Evolutionary conservation across 1,140 invertebrate species (phyloP), one percentile per base, ranked within the genome.

Genomic region (Platyscapa corneri): DNA sequence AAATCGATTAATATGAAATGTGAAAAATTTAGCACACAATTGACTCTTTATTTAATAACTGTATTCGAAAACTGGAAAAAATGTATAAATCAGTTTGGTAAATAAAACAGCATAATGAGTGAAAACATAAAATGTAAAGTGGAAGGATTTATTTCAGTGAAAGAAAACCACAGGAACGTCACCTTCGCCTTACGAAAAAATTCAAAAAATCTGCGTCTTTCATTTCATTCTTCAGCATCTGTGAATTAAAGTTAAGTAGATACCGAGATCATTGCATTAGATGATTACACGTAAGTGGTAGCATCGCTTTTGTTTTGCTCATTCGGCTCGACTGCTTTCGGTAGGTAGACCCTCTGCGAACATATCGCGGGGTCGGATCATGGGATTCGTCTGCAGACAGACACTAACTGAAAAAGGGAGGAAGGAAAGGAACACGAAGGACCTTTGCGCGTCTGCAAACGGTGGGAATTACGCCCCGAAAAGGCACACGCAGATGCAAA

Each of bases 391-490:
- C n/a, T 74, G 23, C 23, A 30, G 67, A 18, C 46, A 67, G 34
- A 46, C 12, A 67, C 5, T n/a, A 5, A 67, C 12, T 0, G 70
- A 74, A 5, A 16, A 23, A 72, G 20, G 12, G 23, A 74, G 67
- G 12, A 18, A 56, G 32, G 7, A 20, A n/a, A 8, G 12, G 67
- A 53, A 56, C 80, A 56, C 65, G 80, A 70, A 74, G 67, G 80
- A 70, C 67, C 65, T 53, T 70, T 49, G 27, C 27, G 37, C 23
- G 49, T n/a, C 14, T 42, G 20, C 18, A 75, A 49, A 77, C 83
- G 75, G 84, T 85, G 84, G 84, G 84, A 85, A 85, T 81, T 34
- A 30, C 56, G 80, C 80, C 65, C 82, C 67, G 67, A 82, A 78
- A 49, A 56, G 34, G 80, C 81, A 30, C 49, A 70, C 74, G n/a